phyloP scores from a whole-genome alignment of 2,888 invertebrate genomes.

The Candidula unifasciata region DNA sequence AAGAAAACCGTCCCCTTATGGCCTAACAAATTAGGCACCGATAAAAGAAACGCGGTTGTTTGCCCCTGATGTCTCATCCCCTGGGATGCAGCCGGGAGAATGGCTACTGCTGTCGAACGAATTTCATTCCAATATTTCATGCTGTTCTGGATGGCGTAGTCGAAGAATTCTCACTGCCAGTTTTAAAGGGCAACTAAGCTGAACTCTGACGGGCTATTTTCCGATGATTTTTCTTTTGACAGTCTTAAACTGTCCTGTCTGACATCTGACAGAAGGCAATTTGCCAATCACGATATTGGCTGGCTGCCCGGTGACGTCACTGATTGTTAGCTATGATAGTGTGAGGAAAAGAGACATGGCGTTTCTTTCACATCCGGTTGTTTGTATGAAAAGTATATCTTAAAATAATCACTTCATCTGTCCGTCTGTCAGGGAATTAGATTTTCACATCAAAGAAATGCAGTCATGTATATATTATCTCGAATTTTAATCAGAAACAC shows the following conservation, averaged over 20 bases:
- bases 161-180: neutral
- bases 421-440: neutral
- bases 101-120: slow-evolving; percentile 34
- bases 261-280: slow-evolving; percentile 50
- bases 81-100: slow-evolving; percentile 7
- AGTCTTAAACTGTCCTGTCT: slow-evolving; percentile 46
- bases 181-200: slow-evolving; percentile 29
- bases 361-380: neutral
- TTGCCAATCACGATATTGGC: slow-evolving; percentile 40
- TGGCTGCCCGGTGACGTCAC: slow-evolving; percentile 36
- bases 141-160: slow-evolving; percentile 1
- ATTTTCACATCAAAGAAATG: no score
- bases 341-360: slow-evolving; percentile 9
- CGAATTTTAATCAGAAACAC: no score
- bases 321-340: slow-evolving; percentile 41
- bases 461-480: no score
- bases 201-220: slow-evolving; percentile 21
- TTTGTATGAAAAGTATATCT: slow-evolving; percentile 14
- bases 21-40: slow-evolving; percentile 59
- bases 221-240: slow-evolving; percentile 46
- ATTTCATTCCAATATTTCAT: slow-evolving; percentile 57
- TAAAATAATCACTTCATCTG: slow-evolving; percentile 36
- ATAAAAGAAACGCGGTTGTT: slow-evolving; percentile 52
- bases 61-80: slow-evolving; percentile 41
- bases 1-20: slow-evolving; percentile 54